Conservation (phyloP, 2,797 vertebrate genomes). For the Labroides dimidiatus region DNA sequence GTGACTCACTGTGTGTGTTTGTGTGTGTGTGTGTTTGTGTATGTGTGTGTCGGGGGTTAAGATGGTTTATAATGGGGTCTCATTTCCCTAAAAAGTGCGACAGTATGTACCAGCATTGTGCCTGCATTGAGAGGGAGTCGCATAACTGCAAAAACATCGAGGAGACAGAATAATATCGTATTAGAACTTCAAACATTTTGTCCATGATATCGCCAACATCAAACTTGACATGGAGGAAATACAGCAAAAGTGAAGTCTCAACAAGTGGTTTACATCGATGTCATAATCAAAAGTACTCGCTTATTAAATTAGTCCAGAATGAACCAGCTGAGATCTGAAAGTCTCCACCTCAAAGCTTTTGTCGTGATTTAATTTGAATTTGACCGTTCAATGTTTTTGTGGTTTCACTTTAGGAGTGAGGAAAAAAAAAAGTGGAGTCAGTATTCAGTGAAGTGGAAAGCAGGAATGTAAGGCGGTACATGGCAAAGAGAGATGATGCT, state of each 20-base stretch:
- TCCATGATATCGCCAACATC: constrained; percentile 66
- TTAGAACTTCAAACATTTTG: constrained; percentile 64
- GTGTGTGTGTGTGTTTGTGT: constrained; percentile 23
- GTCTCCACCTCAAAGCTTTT: constrained; percentile 24
- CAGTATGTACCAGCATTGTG: constrained; percentile 78
- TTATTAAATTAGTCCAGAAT: constrained; percentile 44
- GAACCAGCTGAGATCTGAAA: constrained; percentile 21
- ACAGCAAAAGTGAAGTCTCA: constrained; percentile 57
- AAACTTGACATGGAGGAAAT: constrained; percentile 68
- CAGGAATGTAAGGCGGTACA: no score
- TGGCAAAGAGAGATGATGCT: no score
- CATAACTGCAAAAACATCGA: constrained; percentile 69
- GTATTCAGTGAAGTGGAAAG: background rate
- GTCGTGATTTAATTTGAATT: constrained; percentile 10
- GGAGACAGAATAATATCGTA: constrained; percentile 66
- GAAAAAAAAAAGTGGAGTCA: constrained; percentile 1
- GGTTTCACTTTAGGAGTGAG: constrained; percentile 14
- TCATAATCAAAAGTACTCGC: constrained; percentile 20
- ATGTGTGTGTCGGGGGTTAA: constrained; percentile 46
- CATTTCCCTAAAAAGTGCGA: constrained; percentile 78
- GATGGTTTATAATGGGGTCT: constrained; percentile 69
- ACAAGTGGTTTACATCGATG: constrained; percentile 61
- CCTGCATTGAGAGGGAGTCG: constrained; percentile 72
- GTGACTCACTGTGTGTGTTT: constrained; percentile 21
- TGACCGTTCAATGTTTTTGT: constrained; percentile 18